A percentile compares a stretch with the other conserved stretches of the same genome.
Conservation (phyloP, 2,113 vertebrate genomes). For the Catharus bicknelli region DNA sequence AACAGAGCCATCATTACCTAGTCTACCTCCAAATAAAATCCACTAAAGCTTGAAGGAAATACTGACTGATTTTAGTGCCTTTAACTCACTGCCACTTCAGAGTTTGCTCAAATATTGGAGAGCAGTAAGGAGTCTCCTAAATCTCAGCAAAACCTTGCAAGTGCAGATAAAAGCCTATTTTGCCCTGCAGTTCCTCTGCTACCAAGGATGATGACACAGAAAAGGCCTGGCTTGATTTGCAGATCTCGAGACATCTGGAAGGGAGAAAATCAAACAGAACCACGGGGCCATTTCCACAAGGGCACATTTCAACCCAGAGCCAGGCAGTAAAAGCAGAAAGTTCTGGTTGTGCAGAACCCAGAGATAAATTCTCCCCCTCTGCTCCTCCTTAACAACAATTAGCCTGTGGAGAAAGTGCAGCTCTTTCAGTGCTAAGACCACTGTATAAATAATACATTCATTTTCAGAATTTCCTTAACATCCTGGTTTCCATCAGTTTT, state of each 20-base stretch:
- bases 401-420: not conserved
- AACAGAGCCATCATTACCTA: not conserved
- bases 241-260: not conserved
- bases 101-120: not conserved
- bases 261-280: not conserved
- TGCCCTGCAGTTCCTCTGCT: not conserved
- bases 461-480: slow-evolving; percentile 1
- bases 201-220: not conserved
- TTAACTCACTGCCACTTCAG: not conserved
- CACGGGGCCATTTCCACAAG: not conserved
- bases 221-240: not conserved
- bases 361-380: not conserved
- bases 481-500: not conserved
- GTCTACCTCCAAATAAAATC: not conserved
- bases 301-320: not conserved
- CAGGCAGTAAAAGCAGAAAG: not conserved
- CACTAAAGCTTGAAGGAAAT: not conserved
- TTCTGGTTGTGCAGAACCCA: not conserved
- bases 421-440: not conserved
- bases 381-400: not conserved
- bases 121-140: not conserved
- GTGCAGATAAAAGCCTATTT: not conserved
- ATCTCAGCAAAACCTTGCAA: not conserved
- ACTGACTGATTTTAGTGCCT: not conserved
- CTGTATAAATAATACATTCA: not conserved